Percentiles rank a stretch among this genome's conserved stretches.
phyloP scores from a whole-genome alignment of 92 coral and sea anemone species.

The Epizoanthus scotinus region DNA sequence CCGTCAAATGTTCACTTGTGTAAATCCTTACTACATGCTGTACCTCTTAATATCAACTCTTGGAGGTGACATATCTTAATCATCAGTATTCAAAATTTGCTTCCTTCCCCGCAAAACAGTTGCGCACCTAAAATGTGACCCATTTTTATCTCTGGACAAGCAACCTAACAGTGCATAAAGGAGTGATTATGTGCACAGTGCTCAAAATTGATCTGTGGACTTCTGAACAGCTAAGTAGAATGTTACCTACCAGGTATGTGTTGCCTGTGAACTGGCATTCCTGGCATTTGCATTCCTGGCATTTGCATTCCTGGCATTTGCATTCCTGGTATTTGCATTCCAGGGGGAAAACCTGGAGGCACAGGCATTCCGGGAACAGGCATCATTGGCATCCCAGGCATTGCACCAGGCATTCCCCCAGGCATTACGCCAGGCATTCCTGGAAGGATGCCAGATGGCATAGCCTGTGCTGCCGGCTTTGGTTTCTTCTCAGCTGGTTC shows the following conservation, averaged over 20 bases:
- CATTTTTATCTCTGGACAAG: too few relatives aligned
- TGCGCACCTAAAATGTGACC: too few relatives aligned
- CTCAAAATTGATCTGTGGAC: background rate
- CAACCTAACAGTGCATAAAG: too few relatives aligned
- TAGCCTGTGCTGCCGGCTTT: constrained; percentile 68
- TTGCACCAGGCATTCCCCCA: constrained; percentile 44
- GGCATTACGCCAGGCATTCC: constrained; percentile 61
- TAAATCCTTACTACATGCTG: too few relatives aligned
- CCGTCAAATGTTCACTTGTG: too few relatives aligned
- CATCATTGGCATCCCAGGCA: constrained; percentile 95
- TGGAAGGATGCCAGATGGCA: constrained; percentile 47
- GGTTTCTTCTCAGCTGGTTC: constrained; percentile 88
- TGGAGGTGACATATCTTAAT: too few relatives aligned
- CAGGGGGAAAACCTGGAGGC: constrained; percentile 82
- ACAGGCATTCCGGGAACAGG: constrained; percentile 88
- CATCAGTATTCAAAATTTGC: too few relatives aligned
- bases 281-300: constrained; percentile 54
- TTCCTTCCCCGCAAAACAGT: too few relatives aligned
- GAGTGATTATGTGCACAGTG: too few relatives aligned
- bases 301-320: constrained; percentile 54
- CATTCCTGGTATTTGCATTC: constrained; percentile 59
- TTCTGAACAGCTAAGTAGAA: background rate
- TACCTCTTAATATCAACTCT: too few relatives aligned
- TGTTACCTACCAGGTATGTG: constrained; percentile 75
- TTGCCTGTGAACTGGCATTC: constrained; percentile 58